phyloP scores from a whole-genome alignment of 2,888 invertebrate genomes.

The Sesamia inferens region DNA sequence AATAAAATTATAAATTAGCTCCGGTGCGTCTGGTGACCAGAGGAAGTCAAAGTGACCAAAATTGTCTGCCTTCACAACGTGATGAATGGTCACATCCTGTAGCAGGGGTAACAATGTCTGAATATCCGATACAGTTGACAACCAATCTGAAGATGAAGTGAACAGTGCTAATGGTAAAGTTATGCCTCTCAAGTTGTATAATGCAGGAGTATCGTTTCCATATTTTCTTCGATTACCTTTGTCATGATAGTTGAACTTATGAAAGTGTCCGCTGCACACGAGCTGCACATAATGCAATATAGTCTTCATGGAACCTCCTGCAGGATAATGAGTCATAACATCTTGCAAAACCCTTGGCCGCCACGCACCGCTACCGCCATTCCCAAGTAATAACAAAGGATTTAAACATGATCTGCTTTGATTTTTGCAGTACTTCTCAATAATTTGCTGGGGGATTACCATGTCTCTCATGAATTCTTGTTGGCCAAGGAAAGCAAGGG shows the following conservation, averaged over 20 bases:
- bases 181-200: conserved; percentile 65
- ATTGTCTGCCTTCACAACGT: conserved; percentile 60
- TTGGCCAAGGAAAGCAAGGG: conserved; percentile 62
- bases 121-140: conserved; percentile 67
- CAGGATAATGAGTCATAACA: conserved; percentile 61
- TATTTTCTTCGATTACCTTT: conserved; percentile 63
- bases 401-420: conserved; percentile 65
- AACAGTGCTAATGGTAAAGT: conserved; percentile 69
- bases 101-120: conserved; percentile 62
- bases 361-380: conserved; percentile 63
- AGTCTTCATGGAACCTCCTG: conserved; percentile 72
- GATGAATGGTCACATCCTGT: conserved; percentile 63
- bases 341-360: conserved; percentile 47
- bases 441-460: conserved; percentile 60
- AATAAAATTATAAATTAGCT: conserved; percentile 63
- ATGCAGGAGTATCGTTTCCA: conserved; percentile 55
- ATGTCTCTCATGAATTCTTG: conserved; percentile 62
- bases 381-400: conserved; percentile 67
- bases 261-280: conserved; percentile 70
- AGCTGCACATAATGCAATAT: conserved; percentile 75
- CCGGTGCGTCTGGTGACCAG: conserved; percentile 67
- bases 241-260: conserved; percentile 69
- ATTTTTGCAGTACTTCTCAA: conserved; percentile 68
- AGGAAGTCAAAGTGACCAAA: conserved; percentile 76
- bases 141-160: conserved; percentile 71